Evolutionary conservation across 1,140 invertebrate species (phyloP), one percentile per base, ranked within the genome.

Genomic region (Bactericera cockerelli): DNA sequence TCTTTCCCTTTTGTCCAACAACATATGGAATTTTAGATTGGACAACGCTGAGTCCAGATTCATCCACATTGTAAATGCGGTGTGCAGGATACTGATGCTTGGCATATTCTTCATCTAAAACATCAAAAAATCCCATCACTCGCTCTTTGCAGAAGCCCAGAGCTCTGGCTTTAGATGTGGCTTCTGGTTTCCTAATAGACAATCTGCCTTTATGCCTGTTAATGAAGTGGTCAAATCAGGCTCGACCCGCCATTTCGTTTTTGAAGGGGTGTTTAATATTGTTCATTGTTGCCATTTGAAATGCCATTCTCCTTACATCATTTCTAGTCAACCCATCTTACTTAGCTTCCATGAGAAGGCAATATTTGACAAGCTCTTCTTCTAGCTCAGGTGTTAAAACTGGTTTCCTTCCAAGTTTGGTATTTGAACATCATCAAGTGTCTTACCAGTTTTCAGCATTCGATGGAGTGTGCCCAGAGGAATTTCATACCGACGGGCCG

Each of bases 201-300:
- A 74, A 49, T 36, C 33, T 36, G 22, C 71, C 63, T 38, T 68
- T 68, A 67, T 74, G 66, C n/a, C 67, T 57, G 62, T 66, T 67
- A 60, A 71, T 67, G 63, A 75, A 75, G 21, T 63, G 56, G 53
- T 67, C 63, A 56, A 68, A 71, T 69, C 70, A 74, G 61, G 70
- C 65, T 60, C 70, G 67, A 8, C 70, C 69, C 58, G 73, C 72
- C 58, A 62, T 65, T 65, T 60, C 61, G 58, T 66, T 66, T n/a
- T 65, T 62, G n/a, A 59, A 59, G 55, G 49, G 58, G 14, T 3
- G 19, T 31, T 25, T 25, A 42, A 60, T 60, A 24, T 59, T 59
- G 26, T 61, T 61, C 39, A 33, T 36, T 10, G 19, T 49, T 49
- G 60, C 56, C 26, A 61, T 33, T 19, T 60, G 53, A 19, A 22